A percentile compares a stretch with the other conserved stretches of the same genome.
These are phyloP conservation scores for Hypotaenidia philippensis DNA, from an alignment of 2,797 vertebrate genomes.

Conservation along the genomic window DNA sequence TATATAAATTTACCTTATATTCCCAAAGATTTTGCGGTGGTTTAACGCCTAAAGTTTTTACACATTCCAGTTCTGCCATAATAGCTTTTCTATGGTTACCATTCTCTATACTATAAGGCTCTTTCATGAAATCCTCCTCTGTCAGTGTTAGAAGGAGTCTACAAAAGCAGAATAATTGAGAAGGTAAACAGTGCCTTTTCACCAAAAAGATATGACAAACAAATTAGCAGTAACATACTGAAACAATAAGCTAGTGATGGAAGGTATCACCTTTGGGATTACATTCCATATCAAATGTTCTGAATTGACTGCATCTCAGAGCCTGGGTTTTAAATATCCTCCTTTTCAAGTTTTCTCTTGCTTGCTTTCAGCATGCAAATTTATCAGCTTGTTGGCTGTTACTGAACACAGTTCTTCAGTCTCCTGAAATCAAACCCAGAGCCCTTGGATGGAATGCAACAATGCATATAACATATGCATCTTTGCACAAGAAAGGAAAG, in stretches of 20 bases:
- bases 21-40: conserved; percentile 96
- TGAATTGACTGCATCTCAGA: neutral
- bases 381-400: neutral
- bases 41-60: conserved; percentile 90
- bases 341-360: conserved; percentile 23
- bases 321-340: conserved; percentile 8
- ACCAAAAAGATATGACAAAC: neutral
- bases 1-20: conserved; percentile 86
- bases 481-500: neutral
- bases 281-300: neutral
- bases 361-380: conserved; percentile 4
- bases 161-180: neutral
- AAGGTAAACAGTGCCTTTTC: neutral
- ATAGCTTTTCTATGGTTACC: conserved; percentile 88
- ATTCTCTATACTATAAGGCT: conserved; percentile 88
- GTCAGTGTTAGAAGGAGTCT: conserved; percentile 90
- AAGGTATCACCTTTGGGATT: neutral
- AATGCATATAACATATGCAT: neutral
- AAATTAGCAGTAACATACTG: neutral
- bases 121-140: conserved; percentile 88
- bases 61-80: conserved; percentile 86
- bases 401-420: neutral
- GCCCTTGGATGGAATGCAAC: neutral
- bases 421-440: neutral
- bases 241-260: neutral